These are phyloP conservation scores for Ceyx margarethae DNA, from an alignment of 2,113 vertebrate species.

Conservation along the genomic window DNA sequence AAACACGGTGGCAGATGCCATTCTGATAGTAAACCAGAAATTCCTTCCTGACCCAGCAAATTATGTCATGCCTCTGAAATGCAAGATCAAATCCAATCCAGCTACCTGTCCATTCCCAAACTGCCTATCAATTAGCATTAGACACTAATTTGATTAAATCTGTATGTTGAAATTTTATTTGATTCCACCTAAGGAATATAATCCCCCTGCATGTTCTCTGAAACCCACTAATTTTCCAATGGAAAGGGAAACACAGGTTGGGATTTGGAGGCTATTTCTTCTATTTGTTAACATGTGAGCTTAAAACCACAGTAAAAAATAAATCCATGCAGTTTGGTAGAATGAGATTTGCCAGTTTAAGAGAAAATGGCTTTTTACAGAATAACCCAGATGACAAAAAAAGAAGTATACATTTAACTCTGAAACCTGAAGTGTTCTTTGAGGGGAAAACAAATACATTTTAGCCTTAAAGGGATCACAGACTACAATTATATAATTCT, in stretches of 20 bases:
- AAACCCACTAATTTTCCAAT: slow-evolving; percentile 47
- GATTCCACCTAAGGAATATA: slow-evolving; percentile 46
- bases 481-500: slow-evolving; percentile 95
- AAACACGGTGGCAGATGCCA: slow-evolving; percentile 29
- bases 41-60: slow-evolving; percentile 35
- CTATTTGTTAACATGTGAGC: slow-evolving; percentile 54
- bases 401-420: slow-evolving; percentile 52
- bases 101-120: slow-evolving; percentile 44
- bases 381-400: slow-evolving; percentile 20
- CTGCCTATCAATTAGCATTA: slow-evolving; percentile 54
- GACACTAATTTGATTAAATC: slow-evolving; percentile 62
- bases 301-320: slow-evolving; percentile 55
- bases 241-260: slow-evolving; percentile 55
- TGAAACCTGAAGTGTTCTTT: slow-evolving; percentile 83
- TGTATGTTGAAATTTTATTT: slow-evolving; percentile 58
- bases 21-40: slow-evolving; percentile 54
- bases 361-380: slow-evolving; percentile 33
- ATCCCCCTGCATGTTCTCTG: slow-evolving; percentile 25
- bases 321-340: slow-evolving; percentile 12
- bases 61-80: slow-evolving; percentile 39
- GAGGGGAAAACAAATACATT: slow-evolving; percentile 82
- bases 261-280: slow-evolving; percentile 39
- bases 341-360: slow-evolving; percentile 37
- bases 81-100: slow-evolving; percentile 33
- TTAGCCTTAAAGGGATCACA: slow-evolving; percentile 85